Evolutionary conservation across 2,888 invertebrate species (phyloP), one percentile per base, ranked within the genome.

Genomic region (Sinotaia quadrata): DNA sequence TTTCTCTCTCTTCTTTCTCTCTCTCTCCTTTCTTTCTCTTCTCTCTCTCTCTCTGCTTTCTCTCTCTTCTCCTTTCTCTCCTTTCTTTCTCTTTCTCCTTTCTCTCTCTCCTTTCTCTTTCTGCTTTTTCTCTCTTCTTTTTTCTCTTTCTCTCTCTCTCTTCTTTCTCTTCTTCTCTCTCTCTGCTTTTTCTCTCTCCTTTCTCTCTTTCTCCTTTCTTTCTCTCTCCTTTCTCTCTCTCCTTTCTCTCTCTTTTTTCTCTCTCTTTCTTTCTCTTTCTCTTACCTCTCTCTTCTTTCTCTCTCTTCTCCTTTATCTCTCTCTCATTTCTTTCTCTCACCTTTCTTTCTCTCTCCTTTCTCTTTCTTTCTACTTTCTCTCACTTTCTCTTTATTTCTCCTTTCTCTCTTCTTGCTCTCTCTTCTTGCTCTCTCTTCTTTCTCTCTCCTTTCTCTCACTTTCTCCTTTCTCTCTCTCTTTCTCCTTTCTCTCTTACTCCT

Each of bases 31-130:
- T 12, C 36, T 33, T 31, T n/a, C 18, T 8, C 12, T 58, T 4
- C 4, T 18, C 8, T 24, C 5, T 8, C 36, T 34, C 5, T 24
- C 29, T 27, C 24, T 24, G 18, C 41, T 24, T 29, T 41, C 2
- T 59, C 37, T 37, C 31, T n/a, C 59, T 59, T 24, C 41, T 24
- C 41, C 41, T 41, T 10, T 29, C 29, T 59, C 59, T 59, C 12
- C 29, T 24, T 59, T 41, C 41, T 5, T 29, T 31, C 37, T 1
- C 24, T 33, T 37, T 24, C 21, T 21, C 33, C 44, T 37, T 31
- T 29, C 1, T 59, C 59, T 37, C 27, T 37, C 56, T 33, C 33
- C 33, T 33, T 37, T n/a, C n/a, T 24, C 27, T 24, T 37, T 36
- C 37, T 31, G 24, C 41, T 37, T 36, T 29, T 36, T 12, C 37